Conservation (phyloP, 2,113 vertebrate species). For the Salvelinus namaycush region DNA sequence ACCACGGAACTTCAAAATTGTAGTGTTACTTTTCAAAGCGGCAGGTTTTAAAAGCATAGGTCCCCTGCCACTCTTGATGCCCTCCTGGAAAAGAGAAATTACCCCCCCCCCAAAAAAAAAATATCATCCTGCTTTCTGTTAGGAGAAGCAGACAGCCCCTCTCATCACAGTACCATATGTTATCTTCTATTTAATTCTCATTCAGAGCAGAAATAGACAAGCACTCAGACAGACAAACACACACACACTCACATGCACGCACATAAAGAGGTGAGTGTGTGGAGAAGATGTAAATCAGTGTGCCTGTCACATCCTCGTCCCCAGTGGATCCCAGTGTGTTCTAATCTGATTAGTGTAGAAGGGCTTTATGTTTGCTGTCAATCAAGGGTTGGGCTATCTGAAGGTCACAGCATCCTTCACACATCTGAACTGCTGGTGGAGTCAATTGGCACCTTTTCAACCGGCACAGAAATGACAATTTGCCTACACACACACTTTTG, state of each 20-base stretch:
- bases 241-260: slow-evolving; percentile 4
- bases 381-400: slow-evolving; percentile 22
- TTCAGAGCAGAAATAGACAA: slow-evolving; percentile 28
- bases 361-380: slow-evolving; percentile 27
- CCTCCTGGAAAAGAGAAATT: not conserved
- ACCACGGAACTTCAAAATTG: not conserved
- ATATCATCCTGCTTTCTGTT: no score
- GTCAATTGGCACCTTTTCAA: not conserved
- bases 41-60: not conserved
- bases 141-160: not conserved
- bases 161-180: slow-evolving; percentile 25
- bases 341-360: slow-evolving; percentile 40
- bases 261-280: not conserved
- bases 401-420: slow-evolving; percentile 34
- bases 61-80: not conserved
- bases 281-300: slow-evolving; percentile 29
- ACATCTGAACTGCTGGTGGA: not conserved
- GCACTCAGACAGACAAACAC: not conserved
- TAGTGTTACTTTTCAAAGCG: not conserved
- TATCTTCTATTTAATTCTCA: slow-evolving; percentile 43
- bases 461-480: not conserved
- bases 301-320: slow-evolving; percentile 33
- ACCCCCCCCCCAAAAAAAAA: not conserved
- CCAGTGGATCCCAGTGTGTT: slow-evolving; percentile 32
- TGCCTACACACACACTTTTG: not conserved